phyloP scores from a whole-genome alignment of 2,797 vertebrate species.

The Antennarius maculatus region DNA sequence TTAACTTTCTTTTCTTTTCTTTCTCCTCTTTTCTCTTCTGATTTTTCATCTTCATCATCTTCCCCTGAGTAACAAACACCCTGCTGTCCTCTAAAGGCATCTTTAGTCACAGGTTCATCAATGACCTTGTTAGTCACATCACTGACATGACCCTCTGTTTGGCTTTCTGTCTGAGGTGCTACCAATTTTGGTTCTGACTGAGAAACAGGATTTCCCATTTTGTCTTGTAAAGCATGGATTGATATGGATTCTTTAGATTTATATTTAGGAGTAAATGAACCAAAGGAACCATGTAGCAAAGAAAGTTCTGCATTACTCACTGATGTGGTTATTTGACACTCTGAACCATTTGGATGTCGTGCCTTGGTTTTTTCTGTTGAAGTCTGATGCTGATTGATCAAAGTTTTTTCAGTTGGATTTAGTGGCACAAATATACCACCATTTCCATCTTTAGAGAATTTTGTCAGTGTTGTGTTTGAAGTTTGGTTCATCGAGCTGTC shows the following conservation, averaged over 20 bases:
- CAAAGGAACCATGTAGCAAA: slow-evolving; percentile 81
- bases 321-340: slow-evolving; percentile 40
- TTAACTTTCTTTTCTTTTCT: slow-evolving; percentile 26
- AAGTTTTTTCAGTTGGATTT: slow-evolving; percentile 35
- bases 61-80: slow-evolving; percentile 62
- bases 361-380: slow-evolving; percentile 32
- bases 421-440: slow-evolving; percentile 23
- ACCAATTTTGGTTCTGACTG: slow-evolving; percentile 22
- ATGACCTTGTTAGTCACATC: slow-evolving; percentile 40
- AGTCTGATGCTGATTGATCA: slow-evolving; percentile 39
- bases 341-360: slow-evolving; percentile 43
- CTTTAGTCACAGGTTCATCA: slow-evolving; percentile 72
- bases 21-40: slow-evolving; percentile 29
- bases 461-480: slow-evolving; percentile 33
- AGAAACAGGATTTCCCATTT: slow-evolving; percentile 23
- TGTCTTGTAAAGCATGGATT: slow-evolving; percentile 35
- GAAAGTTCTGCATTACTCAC: slow-evolving; percentile 63
- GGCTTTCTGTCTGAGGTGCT: slow-evolving; percentile 41
- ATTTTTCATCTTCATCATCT: slow-evolving; percentile 39
- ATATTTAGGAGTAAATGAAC: slow-evolving; percentile 78
- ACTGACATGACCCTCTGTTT: slow-evolving; percentile 42
- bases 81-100: slow-evolving; percentile 59
- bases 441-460: slow-evolving; percentile 21
- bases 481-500: slow-evolving; percentile 37
- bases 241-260: slow-evolving; percentile 58